Evolutionary conservation across 2,888 invertebrate genomes (phyloP).

Genomic region (Hirtodrosophila histrioides): DNA sequence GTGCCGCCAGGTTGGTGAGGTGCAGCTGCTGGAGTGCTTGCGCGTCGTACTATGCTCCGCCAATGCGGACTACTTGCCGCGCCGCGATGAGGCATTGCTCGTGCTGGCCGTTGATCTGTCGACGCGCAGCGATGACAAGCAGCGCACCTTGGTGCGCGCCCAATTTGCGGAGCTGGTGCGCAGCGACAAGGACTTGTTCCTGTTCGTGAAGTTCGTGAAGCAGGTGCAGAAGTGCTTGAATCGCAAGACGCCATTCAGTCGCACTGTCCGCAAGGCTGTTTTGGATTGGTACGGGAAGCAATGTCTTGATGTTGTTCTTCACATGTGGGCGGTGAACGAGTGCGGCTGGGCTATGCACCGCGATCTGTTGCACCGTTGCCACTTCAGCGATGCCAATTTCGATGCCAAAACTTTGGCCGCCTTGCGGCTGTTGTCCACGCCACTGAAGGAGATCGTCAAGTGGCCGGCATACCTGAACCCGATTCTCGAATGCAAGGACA

Average conservation of each 20-base stretch:
- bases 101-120: conserved; percentile 76
- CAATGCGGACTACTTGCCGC: conserved; percentile 55
- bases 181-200: conserved; percentile 74
- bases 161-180: conserved; percentile 60
- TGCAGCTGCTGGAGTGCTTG: conserved; percentile 57
- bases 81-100: conserved; percentile 80
- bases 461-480: conserved; percentile 53
- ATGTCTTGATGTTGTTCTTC: background rate
- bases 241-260: conserved; percentile 67
- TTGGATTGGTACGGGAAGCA: conserved; percentile 76
- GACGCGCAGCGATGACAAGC: conserved; percentile 42
- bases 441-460: conserved; percentile 19
- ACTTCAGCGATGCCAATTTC: conserved; percentile 50
- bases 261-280: conserved; percentile 80
- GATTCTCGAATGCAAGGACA: conserved; percentile 8
- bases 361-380: conserved; percentile 73
- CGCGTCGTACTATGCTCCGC: conserved; percentile 41
- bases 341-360: conserved; percentile 68
- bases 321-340: conserved; percentile 72
- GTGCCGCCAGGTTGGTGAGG: conserved; percentile 50
- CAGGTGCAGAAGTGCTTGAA: conserved; percentile 56
- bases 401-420: conserved; percentile 34
- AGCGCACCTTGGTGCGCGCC: conserved; percentile 64
- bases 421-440: conserved; percentile 39
- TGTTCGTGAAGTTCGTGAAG: conserved; percentile 73